These are phyloP conservation scores for Spheniscus humboldti DNA, from an alignment of 2,797 vertebrate species.

Conservation along the genomic window DNA sequence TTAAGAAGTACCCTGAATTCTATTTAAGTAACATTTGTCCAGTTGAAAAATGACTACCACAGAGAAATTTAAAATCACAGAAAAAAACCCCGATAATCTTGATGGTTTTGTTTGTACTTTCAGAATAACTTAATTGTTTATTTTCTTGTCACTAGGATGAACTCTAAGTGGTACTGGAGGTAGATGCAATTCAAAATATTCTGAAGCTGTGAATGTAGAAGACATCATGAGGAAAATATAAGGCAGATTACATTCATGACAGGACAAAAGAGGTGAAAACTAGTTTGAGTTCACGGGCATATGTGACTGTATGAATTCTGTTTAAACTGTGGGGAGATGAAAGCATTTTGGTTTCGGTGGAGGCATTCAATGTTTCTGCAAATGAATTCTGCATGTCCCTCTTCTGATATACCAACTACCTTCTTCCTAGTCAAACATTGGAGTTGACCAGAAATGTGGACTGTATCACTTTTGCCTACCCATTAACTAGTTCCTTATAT, in stretches of 20 bases:
- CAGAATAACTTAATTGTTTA: neutral
- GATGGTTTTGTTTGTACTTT: neutral
- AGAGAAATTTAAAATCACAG: neutral
- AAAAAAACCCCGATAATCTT: neutral
- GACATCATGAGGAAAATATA: slow-evolving; percentile 14
- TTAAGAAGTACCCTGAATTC: neutral
- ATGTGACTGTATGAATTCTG: neutral
- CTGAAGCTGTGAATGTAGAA: slow-evolving; percentile 56
- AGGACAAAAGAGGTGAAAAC: neutral
- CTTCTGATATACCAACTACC: neutral
- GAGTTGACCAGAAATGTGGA: neutral
- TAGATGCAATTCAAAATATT: neutral
- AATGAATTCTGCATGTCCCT: neutral
- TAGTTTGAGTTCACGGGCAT: slow-evolving; percentile 4
- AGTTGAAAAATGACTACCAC: neutral
- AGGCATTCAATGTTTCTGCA: neutral
- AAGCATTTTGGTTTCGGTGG: neutral
- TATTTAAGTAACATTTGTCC: neutral
- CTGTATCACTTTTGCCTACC: neutral
- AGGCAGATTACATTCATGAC: neutral
- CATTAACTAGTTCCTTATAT: neutral
- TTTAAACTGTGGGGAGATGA: neutral
- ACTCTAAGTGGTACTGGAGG: slow-evolving; percentile 59
- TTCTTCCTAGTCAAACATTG: neutral
- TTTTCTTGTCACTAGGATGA: slow-evolving; percentile 71